phyloP scores from a whole-genome alignment of 2,113 vertebrate species.

The Oreochromis niloticus region DNA sequence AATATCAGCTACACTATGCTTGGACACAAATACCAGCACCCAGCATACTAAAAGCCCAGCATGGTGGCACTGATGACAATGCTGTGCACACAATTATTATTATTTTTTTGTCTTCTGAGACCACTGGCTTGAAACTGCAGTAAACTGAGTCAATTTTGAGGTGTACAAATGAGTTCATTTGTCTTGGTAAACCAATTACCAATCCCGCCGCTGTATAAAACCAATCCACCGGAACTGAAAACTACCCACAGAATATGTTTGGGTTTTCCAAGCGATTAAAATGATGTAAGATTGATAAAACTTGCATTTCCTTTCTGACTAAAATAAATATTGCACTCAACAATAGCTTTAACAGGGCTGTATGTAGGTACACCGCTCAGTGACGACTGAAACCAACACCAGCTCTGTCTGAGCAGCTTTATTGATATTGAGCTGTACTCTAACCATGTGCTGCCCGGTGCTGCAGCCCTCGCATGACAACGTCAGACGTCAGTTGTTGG shows the following conservation, averaged over 20 bases:
- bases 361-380: background rate
- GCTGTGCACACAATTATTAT: background rate
- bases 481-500: conserved; percentile 14
- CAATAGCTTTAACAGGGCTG: background rate
- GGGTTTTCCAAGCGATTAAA: background rate
- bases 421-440: conserved; percentile 38
- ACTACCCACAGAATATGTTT: background rate
- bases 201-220: background rate
- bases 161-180: background rate
- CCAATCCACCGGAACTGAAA: background rate
- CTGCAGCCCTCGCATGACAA: background rate
- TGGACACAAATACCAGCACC: background rate
- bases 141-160: background rate
- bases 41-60: background rate
- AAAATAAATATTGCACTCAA: background rate
- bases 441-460: background rate
- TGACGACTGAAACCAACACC: background rate
- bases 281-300: background rate
- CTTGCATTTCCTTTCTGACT: background rate
- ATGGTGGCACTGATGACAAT: background rate
- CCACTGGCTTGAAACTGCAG: background rate
- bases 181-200: background rate
- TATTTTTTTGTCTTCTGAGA: background rate
- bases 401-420: background rate
- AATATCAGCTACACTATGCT: background rate